Conservation (phyloP, 1,140 invertebrate genomes). For the Euwallacea fornicatus region DNA sequence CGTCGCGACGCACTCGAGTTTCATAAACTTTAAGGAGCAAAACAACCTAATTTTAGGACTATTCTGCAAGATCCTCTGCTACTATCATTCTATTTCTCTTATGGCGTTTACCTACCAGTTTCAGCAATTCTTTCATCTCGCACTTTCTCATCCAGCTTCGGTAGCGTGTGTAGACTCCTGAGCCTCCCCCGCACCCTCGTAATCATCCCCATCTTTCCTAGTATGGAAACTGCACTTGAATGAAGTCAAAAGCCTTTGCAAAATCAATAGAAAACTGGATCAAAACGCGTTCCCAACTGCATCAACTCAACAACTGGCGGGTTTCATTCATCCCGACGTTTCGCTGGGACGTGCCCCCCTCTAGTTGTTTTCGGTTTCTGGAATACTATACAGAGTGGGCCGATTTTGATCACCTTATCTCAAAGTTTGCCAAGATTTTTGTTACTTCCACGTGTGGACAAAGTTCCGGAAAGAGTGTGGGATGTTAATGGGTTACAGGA, state of each 20-base stretch:
- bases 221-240: constrained; percentile 1
- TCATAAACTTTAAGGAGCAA: too few relatives aligned
- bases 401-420: constrained; percentile 5
- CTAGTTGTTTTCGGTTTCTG: constrained; percentile 19
- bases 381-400: constrained; percentile 29
- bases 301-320: constrained; percentile 10
- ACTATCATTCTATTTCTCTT: background rate
- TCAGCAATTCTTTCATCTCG: constrained; percentile 67
- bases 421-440: too few relatives aligned
- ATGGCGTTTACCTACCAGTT: constrained; percentile 56
- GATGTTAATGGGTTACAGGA: too few relatives aligned
- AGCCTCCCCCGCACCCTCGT: constrained; percentile 65
- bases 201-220: constrained; percentile 64
- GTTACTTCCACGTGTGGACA: too few relatives aligned
- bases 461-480: too few relatives aligned
- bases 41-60: too few relatives aligned
- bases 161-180: constrained; percentile 62
- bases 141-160: constrained; percentile 60
- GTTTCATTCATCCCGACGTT: constrained; percentile 26
- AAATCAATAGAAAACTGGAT: background rate
- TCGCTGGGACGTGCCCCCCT: constrained; percentile 15
- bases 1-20: too few relatives aligned
- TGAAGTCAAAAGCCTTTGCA: background rate
- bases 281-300: background rate
- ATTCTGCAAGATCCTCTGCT: background rate